Base-by-base conservation (phyloP, 2,888 invertebrate species). In the Allolobophora icterica region DNA sequence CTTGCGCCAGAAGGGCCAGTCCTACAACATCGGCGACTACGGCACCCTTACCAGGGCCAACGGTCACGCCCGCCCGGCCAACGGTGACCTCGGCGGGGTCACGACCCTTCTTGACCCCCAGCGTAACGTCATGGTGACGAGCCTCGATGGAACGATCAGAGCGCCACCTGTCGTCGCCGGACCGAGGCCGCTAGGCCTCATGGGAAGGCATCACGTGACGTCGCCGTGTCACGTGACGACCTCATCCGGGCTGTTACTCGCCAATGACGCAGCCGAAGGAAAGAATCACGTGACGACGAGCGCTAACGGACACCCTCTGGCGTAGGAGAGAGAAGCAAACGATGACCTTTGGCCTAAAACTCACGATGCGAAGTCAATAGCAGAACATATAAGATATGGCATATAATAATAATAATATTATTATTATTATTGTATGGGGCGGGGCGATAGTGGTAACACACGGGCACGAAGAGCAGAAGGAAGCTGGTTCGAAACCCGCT, bases 61-160 rank as follows among this genome's bases (percentile, higher is more conserved):
- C 87, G 87, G 35, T 38, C 87, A 87, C 35, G 35, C 34, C n/a
- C 87, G 87, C 24, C 87, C 34, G 8, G 35, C 87, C 35, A 87
- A 87, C 87, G 87, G 87, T 87, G 87, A 87, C 87, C 19, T 87
- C 35, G 87, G 87, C 87, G 87, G 35, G 87, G 87, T 38, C 71
- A 71, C 71, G 87, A 87, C 87, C 35, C 34, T 87, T 13, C n/a
- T 35, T 33, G 87, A 87, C 35, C 87, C 87, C 34, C 87, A 87
- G 35, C 87, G 87, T 8, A 38, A 17, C 87, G 87, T 87, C 87
- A 87, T 87, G 87, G n/a, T 87, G 34, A 87, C 87, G 87, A 35
- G 87, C 87, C 87, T n/a, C 2, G 87, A 87, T 15, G 87, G 87
- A 24, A 87, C 87, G 35, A 87, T 87, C 5, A 34, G 87, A 24